Base-by-base conservation (phyloP, 2,888 invertebrate species). In the Entomobrya multifasciata region DNA sequence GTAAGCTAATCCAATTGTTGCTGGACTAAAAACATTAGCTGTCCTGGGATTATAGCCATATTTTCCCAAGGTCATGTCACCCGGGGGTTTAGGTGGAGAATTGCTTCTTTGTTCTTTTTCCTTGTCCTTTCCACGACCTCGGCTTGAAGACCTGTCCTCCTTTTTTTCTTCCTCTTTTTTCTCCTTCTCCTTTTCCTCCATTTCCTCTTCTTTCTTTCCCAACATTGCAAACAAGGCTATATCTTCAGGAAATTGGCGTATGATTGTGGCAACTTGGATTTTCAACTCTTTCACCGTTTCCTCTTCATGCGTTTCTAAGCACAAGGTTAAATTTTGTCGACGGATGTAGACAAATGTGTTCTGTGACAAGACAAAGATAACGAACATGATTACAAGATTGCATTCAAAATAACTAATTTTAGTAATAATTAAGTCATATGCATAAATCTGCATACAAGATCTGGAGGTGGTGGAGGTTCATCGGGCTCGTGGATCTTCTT, bases 381-480 rank as follows among this genome's bases (percentile, higher is more conserved):
- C 17, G n/a, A 62, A n/a, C 4, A 27, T 27, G 20, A 76, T 76
- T 25, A 13, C 15, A 44, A 72, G 20, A 13, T n/a, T 57, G 20
- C 41, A 15, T 3, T 60, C 17, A 60, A 36, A n/a, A n/a, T n/a
- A n/a, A n/a, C n/a, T 36, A 36, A 44, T 44, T 22, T 41, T 17
- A 41, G 36, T n/a, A 30, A 25, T 3, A 6, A 8, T 44, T 10
- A 47, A 10, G 57, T n/a, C n/a, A n/a, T n/a, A n/a, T n/a, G n/a
- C n/a, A n/a, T n/a, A n/a, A n/a, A n/a, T n/a, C n/a, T n/a, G n/a
- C 76, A 13, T 82, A 87, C 87, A 30, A 87, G 77, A 17, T 77
- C 77, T n/a, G 87, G 87, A 4, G 87, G 87, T 49, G 87, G 87
- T 70, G 67, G 77, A 4, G 84, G 84, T 13, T 70, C 81, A 52